These are phyloP conservation scores for Mesitornis unicolor DNA, from an alignment of 2,113 vertebrate species.

Conservation along the genomic window DNA sequence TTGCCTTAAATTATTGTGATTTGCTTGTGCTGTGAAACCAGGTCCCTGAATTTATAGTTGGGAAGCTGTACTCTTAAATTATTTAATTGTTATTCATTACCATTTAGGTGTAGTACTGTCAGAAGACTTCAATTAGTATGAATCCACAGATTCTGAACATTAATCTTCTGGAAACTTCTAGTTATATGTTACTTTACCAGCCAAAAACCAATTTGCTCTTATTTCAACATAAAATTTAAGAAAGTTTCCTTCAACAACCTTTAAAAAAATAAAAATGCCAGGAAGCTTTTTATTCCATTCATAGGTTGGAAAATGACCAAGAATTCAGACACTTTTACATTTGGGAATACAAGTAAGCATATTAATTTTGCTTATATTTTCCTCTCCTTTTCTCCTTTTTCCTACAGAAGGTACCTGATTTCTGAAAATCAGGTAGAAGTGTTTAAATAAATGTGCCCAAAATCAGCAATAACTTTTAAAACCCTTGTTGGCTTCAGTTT, in stretches of 20 bases:
- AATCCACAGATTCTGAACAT: background rate
- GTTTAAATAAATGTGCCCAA: background rate
- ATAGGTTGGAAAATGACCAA: background rate
- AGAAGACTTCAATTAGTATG: background rate
- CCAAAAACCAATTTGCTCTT: background rate
- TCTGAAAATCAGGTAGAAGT: background rate
- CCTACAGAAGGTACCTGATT: background rate
- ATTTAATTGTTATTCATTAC: background rate
- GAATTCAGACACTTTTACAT: background rate
- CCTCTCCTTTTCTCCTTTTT: background rate
- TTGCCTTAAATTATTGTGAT: background rate
- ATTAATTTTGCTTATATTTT: too few species aligned
- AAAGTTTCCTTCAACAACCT: background rate
- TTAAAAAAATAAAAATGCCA: background rate
- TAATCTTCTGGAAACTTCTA: background rate
- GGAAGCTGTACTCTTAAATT: background rate
- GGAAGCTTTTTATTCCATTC: too few species aligned
- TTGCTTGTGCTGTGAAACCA: background rate
- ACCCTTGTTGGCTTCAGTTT: background rate
- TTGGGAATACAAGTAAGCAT: background rate
- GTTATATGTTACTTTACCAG: background rate
- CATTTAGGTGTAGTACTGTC: background rate
- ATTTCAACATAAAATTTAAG: background rate
- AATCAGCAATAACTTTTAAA: background rate
- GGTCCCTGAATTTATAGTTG: background rate